These are phyloP conservation scores for Meganola albula DNA, from an alignment of 2,888 invertebrate genomes.

Conservation along the genomic window DNA sequence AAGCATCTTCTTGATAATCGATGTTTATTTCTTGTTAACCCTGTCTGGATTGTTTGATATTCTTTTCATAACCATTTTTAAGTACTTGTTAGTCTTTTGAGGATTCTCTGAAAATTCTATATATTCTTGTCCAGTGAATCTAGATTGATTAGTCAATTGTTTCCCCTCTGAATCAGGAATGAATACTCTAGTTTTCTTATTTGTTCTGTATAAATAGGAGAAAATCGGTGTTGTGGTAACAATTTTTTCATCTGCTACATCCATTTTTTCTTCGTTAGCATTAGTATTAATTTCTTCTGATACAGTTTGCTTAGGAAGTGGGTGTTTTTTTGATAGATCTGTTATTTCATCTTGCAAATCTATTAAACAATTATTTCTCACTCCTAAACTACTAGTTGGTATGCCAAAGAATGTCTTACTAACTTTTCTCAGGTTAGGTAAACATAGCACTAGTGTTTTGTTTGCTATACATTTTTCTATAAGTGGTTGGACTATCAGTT, in stretches of 20 bases:
- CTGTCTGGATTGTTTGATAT: constrained; percentile 63
- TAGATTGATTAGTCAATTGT: constrained; percentile 20
- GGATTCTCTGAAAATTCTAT: constrained; percentile 42
- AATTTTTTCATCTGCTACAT: background rate
- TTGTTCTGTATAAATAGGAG: constrained; percentile 52
- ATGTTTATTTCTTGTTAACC: constrained; percentile 42
- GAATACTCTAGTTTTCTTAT: constrained; percentile 56
- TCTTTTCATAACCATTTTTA: constrained; percentile 61
- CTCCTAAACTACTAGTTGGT: constrained; percentile 58
- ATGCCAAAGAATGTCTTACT: constrained; percentile 53
- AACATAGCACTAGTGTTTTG: constrained; percentile 53
- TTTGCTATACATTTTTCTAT: constrained; percentile 45
- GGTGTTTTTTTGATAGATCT: constrained; percentile 35
- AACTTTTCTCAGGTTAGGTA: constrained; percentile 47
- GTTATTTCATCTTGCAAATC: constrained; percentile 35
- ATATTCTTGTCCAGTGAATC: constrained; percentile 54
- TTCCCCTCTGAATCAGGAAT: constrained; percentile 31
- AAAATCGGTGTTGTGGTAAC: constrained; percentile 13
- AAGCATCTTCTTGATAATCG: constrained; percentile 38
- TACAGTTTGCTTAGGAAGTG: constrained; percentile 15
- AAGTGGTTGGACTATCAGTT: constrained; percentile 57
- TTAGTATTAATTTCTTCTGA: constrained; percentile 8
- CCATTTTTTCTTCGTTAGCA: constrained; percentile 2
- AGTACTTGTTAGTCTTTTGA: constrained; percentile 38
- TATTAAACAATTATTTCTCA: constrained; percentile 38